These are phyloP conservation scores for Halyomorpha halys DNA, from an alignment of 1,140 invertebrate genomes.

Conservation along the genomic window DNA sequence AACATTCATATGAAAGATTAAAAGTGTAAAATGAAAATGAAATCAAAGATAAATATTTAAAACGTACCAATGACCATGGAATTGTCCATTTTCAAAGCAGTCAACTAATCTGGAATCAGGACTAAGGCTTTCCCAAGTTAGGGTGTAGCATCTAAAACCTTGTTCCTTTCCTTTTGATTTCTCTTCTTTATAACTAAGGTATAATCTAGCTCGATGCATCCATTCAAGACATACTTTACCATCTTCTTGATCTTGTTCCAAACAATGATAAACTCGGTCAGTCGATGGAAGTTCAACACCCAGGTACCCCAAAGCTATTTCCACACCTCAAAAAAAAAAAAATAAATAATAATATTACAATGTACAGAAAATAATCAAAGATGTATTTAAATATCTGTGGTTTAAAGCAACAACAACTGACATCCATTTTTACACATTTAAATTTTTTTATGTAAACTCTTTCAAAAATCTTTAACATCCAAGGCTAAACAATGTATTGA, in stretches of 20 bases:
- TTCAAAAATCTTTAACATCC: too few species aligned
- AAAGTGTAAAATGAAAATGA: background rate
- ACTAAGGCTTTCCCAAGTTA: constrained; percentile 67
- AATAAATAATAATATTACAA: too few species aligned
- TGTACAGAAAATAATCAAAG: too few species aligned
- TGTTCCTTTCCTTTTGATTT: constrained; percentile 19
- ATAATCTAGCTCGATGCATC: constrained; percentile 60
- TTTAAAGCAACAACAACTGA: too few species aligned
- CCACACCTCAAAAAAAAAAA: constrained; percentile 34
- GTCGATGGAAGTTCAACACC: constrained; percentile 46
- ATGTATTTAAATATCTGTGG: too few species aligned
- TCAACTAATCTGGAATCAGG: constrained; percentile 55
- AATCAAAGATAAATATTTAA: background rate
- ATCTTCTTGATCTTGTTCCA: constrained; percentile 45
- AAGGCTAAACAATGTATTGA: too few species aligned
- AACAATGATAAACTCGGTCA: constrained; percentile 57
- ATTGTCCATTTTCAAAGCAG: constrained; percentile 52
- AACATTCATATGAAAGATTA: too few species aligned
- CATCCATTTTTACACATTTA: too few species aligned
- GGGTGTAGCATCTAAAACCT: constrained; percentile 55
- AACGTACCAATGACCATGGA: constrained; percentile 33
- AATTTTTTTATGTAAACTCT: too few species aligned
- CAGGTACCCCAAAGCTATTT: constrained; percentile 58
- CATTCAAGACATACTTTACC: constrained; percentile 63
- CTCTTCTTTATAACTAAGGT: constrained; percentile 48